These are phyloP conservation scores for Myotis planiceps DNA, from an alignment of 2,797 vertebrate species.

Conservation along the genomic window DNA sequence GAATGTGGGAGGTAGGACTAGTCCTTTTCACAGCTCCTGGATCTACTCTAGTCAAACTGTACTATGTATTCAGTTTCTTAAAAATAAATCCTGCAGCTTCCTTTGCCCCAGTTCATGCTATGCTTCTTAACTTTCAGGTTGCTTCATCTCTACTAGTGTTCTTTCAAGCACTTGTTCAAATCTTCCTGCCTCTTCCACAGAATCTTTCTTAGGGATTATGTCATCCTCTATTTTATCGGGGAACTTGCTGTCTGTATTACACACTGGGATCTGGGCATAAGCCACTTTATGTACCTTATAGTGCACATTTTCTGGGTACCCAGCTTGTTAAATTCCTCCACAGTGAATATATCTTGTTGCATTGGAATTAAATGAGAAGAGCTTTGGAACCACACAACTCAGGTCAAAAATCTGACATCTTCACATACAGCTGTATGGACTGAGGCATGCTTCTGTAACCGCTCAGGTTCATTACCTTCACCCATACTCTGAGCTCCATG, in stretches of 20 bases:
- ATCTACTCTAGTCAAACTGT: background rate
- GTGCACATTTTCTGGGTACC: background rate
- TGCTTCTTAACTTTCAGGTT: background rate
- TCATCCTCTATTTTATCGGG: background rate
- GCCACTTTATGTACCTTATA: background rate
- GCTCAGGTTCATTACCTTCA: background rate
- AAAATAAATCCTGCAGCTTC: rapidly evolving
- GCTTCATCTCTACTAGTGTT: background rate
- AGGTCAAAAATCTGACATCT: background rate
- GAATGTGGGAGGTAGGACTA: background rate
- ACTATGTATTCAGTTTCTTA: background rate
- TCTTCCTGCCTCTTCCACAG: background rate
- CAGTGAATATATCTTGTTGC: background rate
- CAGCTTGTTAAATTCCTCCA: background rate
- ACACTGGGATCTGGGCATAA: background rate
- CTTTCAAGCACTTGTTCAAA: background rate
- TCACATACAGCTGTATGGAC: background rate
- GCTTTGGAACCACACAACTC: background rate
- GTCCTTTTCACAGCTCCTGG: background rate
- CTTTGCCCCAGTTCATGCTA: background rate
- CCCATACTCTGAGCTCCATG: background rate
- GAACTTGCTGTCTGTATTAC: background rate
- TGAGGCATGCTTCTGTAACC: background rate
- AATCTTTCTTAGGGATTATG: background rate
- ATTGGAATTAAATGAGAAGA: background rate